Evolutionary conservation across 2,888 invertebrate genomes (phyloP), one percentile per base, ranked within the genome.

Genomic region (Synanthedon vespiformis): DNA sequence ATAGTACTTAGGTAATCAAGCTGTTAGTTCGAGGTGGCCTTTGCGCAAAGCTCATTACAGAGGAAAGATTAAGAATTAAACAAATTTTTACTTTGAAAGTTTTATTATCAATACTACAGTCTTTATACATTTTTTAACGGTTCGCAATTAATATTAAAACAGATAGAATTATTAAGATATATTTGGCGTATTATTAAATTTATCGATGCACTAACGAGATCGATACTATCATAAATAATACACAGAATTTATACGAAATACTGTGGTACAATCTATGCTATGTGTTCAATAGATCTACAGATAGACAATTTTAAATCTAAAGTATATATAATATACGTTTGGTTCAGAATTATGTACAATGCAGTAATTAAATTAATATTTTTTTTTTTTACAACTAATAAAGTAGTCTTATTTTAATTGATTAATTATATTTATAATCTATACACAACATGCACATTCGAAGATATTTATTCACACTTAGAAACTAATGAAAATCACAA

Each of bases 91-190:
- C 65, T 75, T 76, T 73, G 63, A 71, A 69, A 62, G 53, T 77
- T 84, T 84, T 83, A 83, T 83, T 84, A 79, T 64, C 69, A 82
- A 83, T 70, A 71, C 85, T 85, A 85, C 82, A 73, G 68, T 77
- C 68, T 74, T 77, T 75, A 75, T 61, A 59, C 74, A 77, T 74
- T 60, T 72, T 72, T 65, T 64, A 71, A 77, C 71, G 65, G 70
- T 69, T 75, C 70, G 67, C 62, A 61, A 68, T 73, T 63, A 70
- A 65, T 76, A 16, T 74, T 61, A 71, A 74, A 75, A 78, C 68
- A 70, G 63, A 69, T 67, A 66, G 51, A 52, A 54, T 54, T 54
- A 48, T 67, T 57, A 70, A 72, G 67, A 64, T 57, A 68, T 56
- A 53, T 18, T 74, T 74, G 67, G 74, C 75, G 78, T 72, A 71